Percentiles rank a stretch among this genome's conserved stretches.
phyloP scores from a whole-genome alignment of 1,140 invertebrate species.

The Lamellibrachia luymesi region DNA sequence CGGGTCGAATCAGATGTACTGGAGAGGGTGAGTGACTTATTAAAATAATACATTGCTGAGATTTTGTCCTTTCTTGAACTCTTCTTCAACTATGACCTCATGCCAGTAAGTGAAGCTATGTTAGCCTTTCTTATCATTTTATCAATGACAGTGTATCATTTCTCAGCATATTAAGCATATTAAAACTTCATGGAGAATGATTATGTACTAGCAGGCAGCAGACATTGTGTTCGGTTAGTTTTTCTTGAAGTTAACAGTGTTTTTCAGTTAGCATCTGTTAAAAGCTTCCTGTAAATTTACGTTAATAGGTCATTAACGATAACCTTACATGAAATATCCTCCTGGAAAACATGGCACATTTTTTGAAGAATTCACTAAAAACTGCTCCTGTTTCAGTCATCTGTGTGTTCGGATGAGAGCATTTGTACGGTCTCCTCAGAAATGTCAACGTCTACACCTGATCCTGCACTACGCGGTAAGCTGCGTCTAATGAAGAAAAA shows the following conservation, averaged over 20 bases:
- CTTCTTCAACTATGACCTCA: constrained; percentile 13
- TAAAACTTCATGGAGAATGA: neutral
- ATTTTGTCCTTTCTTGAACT: neutral
- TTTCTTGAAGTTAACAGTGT: neutral
- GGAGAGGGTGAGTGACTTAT: constrained; percentile 24
- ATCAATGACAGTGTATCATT: neutral
- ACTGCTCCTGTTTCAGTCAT: neutral
- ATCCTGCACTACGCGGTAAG: constrained; percentile 42
- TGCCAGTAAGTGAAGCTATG: neutral
- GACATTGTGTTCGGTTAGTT: neutral
- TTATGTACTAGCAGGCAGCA: neutral
- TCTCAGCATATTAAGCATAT: neutral
- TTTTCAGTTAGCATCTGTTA: neutral
- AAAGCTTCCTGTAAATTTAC: neutral
- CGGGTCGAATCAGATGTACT: constrained; percentile 35
- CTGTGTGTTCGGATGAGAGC: constrained; percentile 13
- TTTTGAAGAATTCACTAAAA: constrained; percentile 4
- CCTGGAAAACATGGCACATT: constrained; percentile 19
- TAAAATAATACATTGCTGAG: neutral
- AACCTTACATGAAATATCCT: neutral
- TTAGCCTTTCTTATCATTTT: neutral
- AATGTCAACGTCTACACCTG: constrained; percentile 14
- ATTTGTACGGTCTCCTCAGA: constrained; percentile 13
- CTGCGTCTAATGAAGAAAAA: constrained; percentile 45
- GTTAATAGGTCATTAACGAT: neutral